Evolutionary conservation across 2,888 invertebrate genomes (phyloP).

Genomic region (Lycaena phlaeas): DNA sequence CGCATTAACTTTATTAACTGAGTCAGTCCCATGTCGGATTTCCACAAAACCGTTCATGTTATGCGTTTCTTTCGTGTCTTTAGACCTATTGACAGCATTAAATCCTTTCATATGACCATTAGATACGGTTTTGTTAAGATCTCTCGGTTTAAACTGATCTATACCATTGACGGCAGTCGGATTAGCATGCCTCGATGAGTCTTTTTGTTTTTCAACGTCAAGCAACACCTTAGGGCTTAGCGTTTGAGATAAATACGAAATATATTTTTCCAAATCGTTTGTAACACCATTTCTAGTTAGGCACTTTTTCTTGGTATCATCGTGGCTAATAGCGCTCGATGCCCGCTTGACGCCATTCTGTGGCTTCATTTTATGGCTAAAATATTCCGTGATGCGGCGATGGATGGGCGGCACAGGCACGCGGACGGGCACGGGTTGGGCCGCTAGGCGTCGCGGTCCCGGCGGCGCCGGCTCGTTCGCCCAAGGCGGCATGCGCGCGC

Average conservation of each 20-base stretch:
- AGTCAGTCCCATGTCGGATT: conserved; percentile 38
- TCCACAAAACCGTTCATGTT: conserved; percentile 56
- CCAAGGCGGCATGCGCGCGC: conserved; percentile 68
- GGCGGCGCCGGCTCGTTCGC: conserved; percentile 63
- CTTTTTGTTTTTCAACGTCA: conserved; percentile 51
- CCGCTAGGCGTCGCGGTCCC: conserved; percentile 56
- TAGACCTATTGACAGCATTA: conserved; percentile 38
- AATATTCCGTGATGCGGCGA: conserved; percentile 89
- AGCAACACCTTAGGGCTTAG: conserved; percentile 61
- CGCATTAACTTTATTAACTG: conserved; percentile 36
- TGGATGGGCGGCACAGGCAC: conserved; percentile 62
- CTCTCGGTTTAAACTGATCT: conserved; percentile 32
- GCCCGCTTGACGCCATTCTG: conserved; percentile 69
- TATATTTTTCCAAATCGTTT: conserved; percentile 63
- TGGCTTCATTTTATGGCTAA: conserved; percentile 87
- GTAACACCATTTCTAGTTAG: conserved; percentile 60
- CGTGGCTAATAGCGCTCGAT: conserved; percentile 31
- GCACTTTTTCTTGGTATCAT: conserved; percentile 60
- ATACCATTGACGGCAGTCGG: conserved; percentile 26
- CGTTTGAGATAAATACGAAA: conserved; percentile 62
- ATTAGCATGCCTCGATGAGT: conserved; percentile 25
- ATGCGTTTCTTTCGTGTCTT: conserved; percentile 38
- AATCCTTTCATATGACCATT: conserved; percentile 34
- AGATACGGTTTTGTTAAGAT: conserved; percentile 35
- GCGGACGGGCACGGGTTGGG: conserved; percentile 47